Conservation (phyloP, 2,888 invertebrate genomes). For the Oscheius onirici region DNA sequence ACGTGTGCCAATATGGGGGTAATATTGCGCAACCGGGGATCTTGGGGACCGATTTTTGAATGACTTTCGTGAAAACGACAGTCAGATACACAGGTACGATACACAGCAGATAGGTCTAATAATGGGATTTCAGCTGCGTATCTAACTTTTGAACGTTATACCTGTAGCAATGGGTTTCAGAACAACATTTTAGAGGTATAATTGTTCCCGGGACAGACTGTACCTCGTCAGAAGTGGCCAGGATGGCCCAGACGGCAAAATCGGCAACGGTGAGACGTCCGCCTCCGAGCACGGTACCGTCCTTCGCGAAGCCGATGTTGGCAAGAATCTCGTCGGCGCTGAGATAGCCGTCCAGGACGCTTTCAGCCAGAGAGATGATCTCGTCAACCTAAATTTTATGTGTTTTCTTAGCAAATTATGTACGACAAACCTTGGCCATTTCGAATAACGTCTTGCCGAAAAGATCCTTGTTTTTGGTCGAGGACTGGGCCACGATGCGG, state of each 20-base stretch:
- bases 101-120: too few species aligned
- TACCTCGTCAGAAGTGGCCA: conserved; percentile 45
- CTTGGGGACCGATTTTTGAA: not conserved
- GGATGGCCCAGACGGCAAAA: conserved; percentile 54
- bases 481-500: conserved; percentile 51
- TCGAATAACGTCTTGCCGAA: conserved; percentile 47
- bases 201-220: too few species aligned
- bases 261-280: conserved; percentile 54
- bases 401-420: not conserved
- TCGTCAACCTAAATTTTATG: conserved; percentile 46
- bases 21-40: conserved; percentile 11
- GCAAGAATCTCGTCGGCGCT: conserved; percentile 33
- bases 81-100: too few species aligned
- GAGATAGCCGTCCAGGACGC: conserved; percentile 37
- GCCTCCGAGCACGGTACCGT: conserved; percentile 38
- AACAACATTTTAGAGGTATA: too few species aligned
- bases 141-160: too few species aligned
- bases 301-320: conserved; percentile 23
- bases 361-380: conserved; percentile 37
- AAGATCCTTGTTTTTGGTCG: conserved; percentile 40
- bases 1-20: not conserved
- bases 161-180: too few species aligned
- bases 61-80: not conserved
- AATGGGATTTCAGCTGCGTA: too few species aligned
- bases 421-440: conserved; percentile 36